phyloP scores from a whole-genome alignment of 2,888 invertebrate genomes.

The Marronus borbonicus region DNA sequence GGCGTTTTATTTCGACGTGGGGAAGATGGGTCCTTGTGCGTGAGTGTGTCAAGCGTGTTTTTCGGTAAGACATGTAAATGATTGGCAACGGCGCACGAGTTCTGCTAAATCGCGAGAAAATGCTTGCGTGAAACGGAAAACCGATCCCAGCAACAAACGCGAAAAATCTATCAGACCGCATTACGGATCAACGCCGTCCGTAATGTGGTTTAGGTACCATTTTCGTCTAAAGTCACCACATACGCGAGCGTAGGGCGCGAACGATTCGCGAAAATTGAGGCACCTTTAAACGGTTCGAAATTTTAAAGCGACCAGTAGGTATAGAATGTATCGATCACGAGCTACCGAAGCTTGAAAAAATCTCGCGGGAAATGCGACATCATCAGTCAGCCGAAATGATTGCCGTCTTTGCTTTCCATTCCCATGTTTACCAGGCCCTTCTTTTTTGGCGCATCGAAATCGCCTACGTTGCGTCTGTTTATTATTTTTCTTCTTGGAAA shows the following conservation, averaged over 20 bases:
- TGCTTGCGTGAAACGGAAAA: constrained; percentile 61
- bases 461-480: no score
- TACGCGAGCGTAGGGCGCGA: constrained; percentile 6
- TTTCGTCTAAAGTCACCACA: constrained; percentile 42
- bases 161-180: constrained; percentile 58
- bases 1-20: constrained; percentile 28
- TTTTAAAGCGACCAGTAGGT: constrained; percentile 35
- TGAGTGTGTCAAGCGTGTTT: background rate
- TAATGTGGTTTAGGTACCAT: constrained; percentile 59
- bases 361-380: constrained; percentile 10
- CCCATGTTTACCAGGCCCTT: constrained; percentile 11
- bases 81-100: constrained; percentile 53
- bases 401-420: constrained; percentile 41
- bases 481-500: background rate
- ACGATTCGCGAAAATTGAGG: constrained; percentile 36
- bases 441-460: background rate
- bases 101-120: constrained; percentile 57
- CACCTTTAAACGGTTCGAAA: constrained; percentile 46
- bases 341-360: constrained; percentile 20
- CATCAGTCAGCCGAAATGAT: constrained; percentile 39
- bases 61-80: constrained; percentile 42
- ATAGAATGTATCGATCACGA: constrained; percentile 31
- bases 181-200: constrained; percentile 59
- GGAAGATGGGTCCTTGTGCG: background rate
- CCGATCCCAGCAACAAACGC: constrained; percentile 53